These are phyloP conservation scores for Vireo altiloquus DNA, from an alignment of 2,113 vertebrate species.

Conservation along the genomic window DNA sequence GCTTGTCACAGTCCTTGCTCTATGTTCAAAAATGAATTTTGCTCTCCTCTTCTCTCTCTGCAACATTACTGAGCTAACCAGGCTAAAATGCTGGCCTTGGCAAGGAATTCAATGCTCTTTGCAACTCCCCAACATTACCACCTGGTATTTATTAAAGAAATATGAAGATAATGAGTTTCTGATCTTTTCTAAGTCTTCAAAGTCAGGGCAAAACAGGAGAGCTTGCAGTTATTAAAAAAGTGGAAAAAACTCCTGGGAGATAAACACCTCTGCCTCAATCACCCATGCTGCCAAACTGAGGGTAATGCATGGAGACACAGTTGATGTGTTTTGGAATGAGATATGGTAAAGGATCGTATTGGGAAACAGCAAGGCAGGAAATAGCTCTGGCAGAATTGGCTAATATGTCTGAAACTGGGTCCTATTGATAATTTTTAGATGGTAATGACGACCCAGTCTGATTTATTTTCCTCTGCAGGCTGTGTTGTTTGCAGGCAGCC, in stretches of 20 bases:
- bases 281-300: not conserved
- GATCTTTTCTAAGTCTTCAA: not conserved
- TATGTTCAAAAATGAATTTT: not conserved
- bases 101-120: not conserved
- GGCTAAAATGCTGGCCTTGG: not conserved
- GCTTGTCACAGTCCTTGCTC: not conserved
- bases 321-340: not conserved
- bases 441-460: not conserved
- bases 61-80: not conserved
- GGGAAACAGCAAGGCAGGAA: not conserved
- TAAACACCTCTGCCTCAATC: not conserved
- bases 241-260: not conserved
- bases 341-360: accelerated
- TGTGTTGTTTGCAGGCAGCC: not conserved
- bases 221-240: not conserved
- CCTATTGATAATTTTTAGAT: not conserved
- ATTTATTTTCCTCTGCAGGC: not conserved
- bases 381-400: not conserved
- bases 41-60: not conserved
- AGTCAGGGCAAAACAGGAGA: not conserved
- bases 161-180: not conserved
- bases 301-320: not conserved
- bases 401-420: not conserved
- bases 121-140: not conserved
- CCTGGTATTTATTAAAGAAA: not conserved